Base-by-base conservation (phyloP, 1,140 invertebrate genomes). In the Sitophilus oryzae region DNA sequence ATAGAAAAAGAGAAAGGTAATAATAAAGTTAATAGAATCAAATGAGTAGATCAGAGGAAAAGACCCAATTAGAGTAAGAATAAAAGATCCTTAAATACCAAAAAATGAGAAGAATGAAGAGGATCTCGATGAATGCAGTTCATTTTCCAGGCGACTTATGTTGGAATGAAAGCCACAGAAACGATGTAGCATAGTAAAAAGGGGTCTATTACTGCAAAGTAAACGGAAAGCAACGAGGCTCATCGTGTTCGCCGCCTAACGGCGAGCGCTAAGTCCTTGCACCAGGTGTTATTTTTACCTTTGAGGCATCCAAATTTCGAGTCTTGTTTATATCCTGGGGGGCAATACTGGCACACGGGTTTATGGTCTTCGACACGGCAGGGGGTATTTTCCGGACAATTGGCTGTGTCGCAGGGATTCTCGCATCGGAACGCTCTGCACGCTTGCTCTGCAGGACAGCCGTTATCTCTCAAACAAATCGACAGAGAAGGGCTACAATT, bases 331-430 rank as follows among this genome's bases (percentile, higher is more conserved):
- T 88, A 92, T 80, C 89, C 90, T 74, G 79, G 79, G 68, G 90
- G 89, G 82, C 91, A 93, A 82, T 91, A 92, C 82, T 91, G 91
- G 86, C 91, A 93, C 73, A 89, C 84, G 60, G 89, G 85, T 77
- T 86, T 89, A 79, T 93, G 90, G 76, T 92, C 88, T 82, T 92
- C 88, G 63, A 92, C 89, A 77, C 84, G 87, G 77, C 90, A 94
- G 66, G 89, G 89, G 50, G 86, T 83, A 69, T 87, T 85, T 63
- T 81, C 78, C 61, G 87, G 82, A 74, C 91, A 93, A 66, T 77
- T 80, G 66, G 83, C 82, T 64, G 83, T 83, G 58, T 80, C 79
- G 76, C 92, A 94, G 54, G 91, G 91, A 76, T 94, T 86, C 78
- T 89, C 82, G 73, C 92, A 94, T 76, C 89, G 84, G 74, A 86